These are phyloP conservation scores for Hirtodrosophila alboralis DNA, from an alignment of 2,888 invertebrate species.

Conservation along the genomic window DNA sequence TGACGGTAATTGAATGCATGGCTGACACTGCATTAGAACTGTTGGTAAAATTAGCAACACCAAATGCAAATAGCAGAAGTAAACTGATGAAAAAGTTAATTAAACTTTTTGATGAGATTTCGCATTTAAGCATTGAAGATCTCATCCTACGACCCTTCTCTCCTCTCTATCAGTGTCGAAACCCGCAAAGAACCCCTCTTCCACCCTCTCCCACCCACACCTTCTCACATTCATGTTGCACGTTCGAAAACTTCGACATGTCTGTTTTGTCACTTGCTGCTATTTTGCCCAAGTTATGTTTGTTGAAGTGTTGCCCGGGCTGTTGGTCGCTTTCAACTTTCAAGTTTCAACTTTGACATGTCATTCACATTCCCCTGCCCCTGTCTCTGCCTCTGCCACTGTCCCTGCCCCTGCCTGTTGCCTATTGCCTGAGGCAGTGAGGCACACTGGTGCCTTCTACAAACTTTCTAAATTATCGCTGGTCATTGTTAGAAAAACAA, in stretches of 20 bases:
- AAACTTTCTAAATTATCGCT: conserved; percentile 67
- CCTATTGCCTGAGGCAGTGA: background rate
- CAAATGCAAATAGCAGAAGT: conserved; percentile 68
- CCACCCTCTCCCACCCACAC: background rate
- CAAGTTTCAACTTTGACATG: conserved; percentile 61
- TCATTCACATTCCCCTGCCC: conserved; percentile 44
- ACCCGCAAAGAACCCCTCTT: background rate
- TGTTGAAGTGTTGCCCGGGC: conserved; percentile 47
- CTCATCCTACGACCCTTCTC: too few species aligned
- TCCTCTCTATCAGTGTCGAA: background rate
- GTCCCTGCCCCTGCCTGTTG: background rate
- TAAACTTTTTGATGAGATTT: conserved; percentile 81
- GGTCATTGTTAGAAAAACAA: conserved; percentile 56
- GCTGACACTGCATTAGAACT: conserved; percentile 19
- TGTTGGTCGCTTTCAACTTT: conserved; percentile 44
- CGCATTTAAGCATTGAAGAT: conserved; percentile 58
- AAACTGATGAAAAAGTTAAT: conserved; percentile 80
- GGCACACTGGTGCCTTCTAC: conserved; percentile 4
- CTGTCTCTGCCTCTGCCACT: too few species aligned
- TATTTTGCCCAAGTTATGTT: conserved; percentile 47
- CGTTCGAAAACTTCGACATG: conserved; percentile 45
- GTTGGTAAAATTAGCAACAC: conserved; percentile 50
- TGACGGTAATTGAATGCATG: conserved; percentile 71
- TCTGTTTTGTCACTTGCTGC: conserved; percentile 27
- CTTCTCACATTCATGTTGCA: conserved; percentile 23